Evolutionary conservation across 2,797 vertebrate species (phyloP).

Genomic region (Mallotus villosus): DNA sequence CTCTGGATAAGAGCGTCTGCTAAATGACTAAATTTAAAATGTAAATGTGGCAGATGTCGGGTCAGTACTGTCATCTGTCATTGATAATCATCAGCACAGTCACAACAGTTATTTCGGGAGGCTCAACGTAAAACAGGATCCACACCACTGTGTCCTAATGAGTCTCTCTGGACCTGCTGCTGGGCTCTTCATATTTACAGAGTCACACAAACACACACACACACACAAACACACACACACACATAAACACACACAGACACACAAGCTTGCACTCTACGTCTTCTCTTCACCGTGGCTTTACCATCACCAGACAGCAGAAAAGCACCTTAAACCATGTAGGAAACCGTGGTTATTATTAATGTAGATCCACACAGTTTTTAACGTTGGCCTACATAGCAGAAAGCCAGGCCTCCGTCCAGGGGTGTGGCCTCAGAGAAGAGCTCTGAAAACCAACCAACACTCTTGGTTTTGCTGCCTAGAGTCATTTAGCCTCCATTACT

Average conservation of each 20-base stretch:
- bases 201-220: neutral
- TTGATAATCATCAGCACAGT: conserved; percentile 10
- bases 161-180: conserved; percentile 4
- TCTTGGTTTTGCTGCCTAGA: conserved; percentile 4
- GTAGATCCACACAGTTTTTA: conserved; percentile 42
- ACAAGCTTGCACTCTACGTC: neutral
- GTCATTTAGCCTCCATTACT: neutral
- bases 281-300: conserved; percentile 4
- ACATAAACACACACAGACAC: neutral
- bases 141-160: conserved; percentile 25
- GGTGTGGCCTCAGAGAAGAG: conserved; percentile 48
- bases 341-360: conserved; percentile 20
- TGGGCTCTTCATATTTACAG: neutral
- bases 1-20: too few relatives aligned
- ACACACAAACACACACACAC: neutral
- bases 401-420: conserved; percentile 56
- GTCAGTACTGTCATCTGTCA: neutral
- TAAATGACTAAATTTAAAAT: too few relatives aligned
- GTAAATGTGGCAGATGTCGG: neutral
- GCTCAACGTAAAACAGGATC: conserved; percentile 30
- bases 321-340: neutral
- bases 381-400: conserved; percentile 32
- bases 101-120: neutral
- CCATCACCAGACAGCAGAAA: conserved; percentile 38
- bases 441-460: conserved; percentile 40